These are phyloP conservation scores for Nothura maculosa DNA, from an alignment of 2,797 vertebrate genomes.

Conservation along the genomic window DNA sequence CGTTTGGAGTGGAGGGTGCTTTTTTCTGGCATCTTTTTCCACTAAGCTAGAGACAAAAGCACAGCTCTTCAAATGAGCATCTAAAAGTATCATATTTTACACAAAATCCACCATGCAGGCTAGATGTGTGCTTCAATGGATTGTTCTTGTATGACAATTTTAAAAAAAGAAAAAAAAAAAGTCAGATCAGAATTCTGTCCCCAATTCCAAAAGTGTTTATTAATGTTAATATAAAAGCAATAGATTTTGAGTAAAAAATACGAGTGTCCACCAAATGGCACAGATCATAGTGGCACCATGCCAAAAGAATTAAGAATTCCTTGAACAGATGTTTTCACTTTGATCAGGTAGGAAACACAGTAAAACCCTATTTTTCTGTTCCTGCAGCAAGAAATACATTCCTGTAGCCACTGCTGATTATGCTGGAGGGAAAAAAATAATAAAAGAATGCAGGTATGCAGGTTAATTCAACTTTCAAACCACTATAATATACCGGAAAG, in stretches of 20 bases:
- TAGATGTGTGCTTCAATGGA: not conserved
- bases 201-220: not conserved
- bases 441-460: not conserved
- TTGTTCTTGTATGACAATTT: not conserved
- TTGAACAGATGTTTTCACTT: not conserved
- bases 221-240: not conserved
- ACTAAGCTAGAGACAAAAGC: not conserved
- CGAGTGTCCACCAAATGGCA: not conserved
- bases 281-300: conserved; percentile 1
- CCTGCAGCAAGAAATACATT: conserved; percentile 21
- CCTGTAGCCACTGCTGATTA: not conserved
- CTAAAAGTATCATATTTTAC: not conserved
- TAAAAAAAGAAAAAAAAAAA: not conserved
- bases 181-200: not conserved
- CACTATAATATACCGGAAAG: conserved; percentile 27
- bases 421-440: not conserved
- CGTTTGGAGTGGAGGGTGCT: too few relatives aligned
- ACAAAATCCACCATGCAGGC: not conserved
- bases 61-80: not conserved
- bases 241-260: conserved; percentile 18
- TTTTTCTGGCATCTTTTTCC: not conserved
- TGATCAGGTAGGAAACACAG: conserved; percentile 31
- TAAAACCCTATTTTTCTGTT: not conserved
- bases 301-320: conserved; percentile 41
- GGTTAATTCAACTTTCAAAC: conserved; percentile 49